Conservation (phyloP, 2,888 invertebrate genomes). For the Agrenia bidenticulata region DNA sequence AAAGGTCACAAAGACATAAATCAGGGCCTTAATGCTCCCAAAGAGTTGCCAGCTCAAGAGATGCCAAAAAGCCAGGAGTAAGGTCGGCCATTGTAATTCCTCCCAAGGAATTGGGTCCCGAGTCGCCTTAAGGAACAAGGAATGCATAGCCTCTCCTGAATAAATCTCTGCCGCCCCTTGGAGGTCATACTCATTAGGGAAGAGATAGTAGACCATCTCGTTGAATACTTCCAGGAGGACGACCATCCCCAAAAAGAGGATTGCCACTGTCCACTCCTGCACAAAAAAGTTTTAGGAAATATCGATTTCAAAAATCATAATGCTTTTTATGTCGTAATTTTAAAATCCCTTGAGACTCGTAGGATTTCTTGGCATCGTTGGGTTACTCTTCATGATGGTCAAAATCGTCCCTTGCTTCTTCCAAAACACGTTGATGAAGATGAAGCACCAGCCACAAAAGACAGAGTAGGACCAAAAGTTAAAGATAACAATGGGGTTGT, state of each 20-base stretch:
- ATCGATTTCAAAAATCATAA: no score
- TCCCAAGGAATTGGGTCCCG: background rate
- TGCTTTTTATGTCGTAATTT: no score
- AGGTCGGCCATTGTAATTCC: no score
- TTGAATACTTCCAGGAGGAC: slow-evolving; percentile 6
- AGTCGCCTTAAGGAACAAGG: background rate
- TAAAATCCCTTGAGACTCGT: background rate
- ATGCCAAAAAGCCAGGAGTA: no score
- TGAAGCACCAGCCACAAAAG: slow-evolving; percentile 14
- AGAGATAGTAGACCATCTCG: slow-evolving; percentile 10
- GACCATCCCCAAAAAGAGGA: background rate
- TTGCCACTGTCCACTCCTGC: slow-evolving; percentile 4
- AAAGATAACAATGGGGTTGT: slow-evolving; percentile 11
- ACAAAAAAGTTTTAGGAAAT: background rate
- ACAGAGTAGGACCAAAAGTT: slow-evolving; percentile 16
- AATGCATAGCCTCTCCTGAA: background rate
- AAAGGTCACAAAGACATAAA: slow-evolving; percentile 4
- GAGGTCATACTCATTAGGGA: background rate
- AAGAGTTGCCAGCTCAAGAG: background rate
- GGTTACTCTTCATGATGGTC: background rate
- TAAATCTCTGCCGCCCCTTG: slow-evolving; percentile 5
- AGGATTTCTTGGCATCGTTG: background rate
- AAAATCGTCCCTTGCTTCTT: slow-evolving; percentile 3
- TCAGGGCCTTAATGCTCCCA: background rate
- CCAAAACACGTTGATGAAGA: slow-evolving; percentile 6